phyloP scores from a whole-genome alignment of 2,888 invertebrate genomes.

The Netelia melanura region DNA sequence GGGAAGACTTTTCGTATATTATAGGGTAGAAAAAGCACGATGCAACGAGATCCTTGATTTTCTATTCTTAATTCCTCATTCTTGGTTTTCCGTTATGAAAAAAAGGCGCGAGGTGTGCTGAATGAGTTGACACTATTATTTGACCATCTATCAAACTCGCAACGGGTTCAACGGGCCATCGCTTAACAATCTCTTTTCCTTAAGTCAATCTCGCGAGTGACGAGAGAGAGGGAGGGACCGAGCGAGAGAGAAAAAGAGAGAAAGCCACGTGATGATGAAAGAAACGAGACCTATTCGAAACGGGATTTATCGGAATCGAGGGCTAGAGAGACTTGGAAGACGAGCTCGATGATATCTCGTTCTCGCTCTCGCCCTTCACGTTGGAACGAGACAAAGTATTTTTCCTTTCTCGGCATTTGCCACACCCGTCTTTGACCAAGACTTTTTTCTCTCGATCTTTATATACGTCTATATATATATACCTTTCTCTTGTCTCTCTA shows the following conservation, averaged over 20 bases:
- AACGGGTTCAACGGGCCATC: constrained; percentile 8
- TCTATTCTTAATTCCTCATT: background rate
- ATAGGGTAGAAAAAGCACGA: background rate
- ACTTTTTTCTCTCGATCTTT: constrained; percentile 36
- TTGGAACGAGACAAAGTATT: constrained; percentile 56
- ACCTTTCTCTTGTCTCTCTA: constrained; percentile 13
- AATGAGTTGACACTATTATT: constrained; percentile 29
- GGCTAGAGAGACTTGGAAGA: constrained; percentile 41
- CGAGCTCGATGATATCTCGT: constrained; percentile 37
- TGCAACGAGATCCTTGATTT: background rate
- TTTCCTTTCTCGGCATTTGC: constrained; percentile 59
- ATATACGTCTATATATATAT: constrained; percentile 9
- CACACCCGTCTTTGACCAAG: constrained; percentile 65
- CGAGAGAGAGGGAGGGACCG: background rate
- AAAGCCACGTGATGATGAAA: constrained; percentile 33
- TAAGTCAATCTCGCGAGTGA: constrained; percentile 38
- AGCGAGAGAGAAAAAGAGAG: no score
- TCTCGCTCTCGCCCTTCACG: constrained; percentile 21
- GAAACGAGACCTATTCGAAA: constrained; percentile 54
- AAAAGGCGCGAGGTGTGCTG: background rate
- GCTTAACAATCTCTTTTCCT: constrained; percentile 36
- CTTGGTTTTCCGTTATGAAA: background rate
- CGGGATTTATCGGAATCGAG: constrained; percentile 67
- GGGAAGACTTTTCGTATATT: background rate
- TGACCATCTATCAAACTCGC: constrained; percentile 21